Percentiles rank a stretch among this genome's conserved stretches.
phyloP scores from a whole-genome alignment of 2,113 vertebrate species.

The Pavo muticus region DNA sequence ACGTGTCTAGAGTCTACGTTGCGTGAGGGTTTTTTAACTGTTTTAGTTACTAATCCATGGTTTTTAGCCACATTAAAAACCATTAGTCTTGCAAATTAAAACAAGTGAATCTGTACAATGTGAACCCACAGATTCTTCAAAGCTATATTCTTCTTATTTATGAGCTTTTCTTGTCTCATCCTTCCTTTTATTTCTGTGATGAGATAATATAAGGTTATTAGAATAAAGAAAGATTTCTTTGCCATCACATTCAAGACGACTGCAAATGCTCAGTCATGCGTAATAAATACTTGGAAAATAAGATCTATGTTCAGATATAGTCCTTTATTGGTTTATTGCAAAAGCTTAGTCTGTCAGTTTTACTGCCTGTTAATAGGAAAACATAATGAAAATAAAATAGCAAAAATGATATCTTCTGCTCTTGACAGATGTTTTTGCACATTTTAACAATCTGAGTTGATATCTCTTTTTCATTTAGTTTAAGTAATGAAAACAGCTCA shows the following conservation, averaged over 20 bases:
- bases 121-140: background rate
- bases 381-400: slow-evolving; percentile 50
- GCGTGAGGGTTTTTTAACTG: background rate
- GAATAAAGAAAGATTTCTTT: slow-evolving; percentile 2
- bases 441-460: slow-evolving; percentile 31
- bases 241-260: slow-evolving; percentile 11
- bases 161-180: background rate
- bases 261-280: background rate
- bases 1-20: background rate
- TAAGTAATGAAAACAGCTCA: slow-evolving; percentile 46
- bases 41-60: background rate
- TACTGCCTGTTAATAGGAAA: slow-evolving; percentile 51
- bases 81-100: background rate
- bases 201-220: background rate
- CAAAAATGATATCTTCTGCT: slow-evolving; percentile 1
- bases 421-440: slow-evolving; percentile 35
- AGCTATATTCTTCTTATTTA: background rate
- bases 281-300: slow-evolving; percentile 23
- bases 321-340: slow-evolving; percentile 36
- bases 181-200: background rate
- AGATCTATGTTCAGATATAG: background rate
- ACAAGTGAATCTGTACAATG: background rate
- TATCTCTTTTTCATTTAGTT: slow-evolving; percentile 10
- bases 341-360: slow-evolving; percentile 37
- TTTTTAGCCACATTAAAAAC: slow-evolving; percentile 10